phyloP scores from a whole-genome alignment of 2,888 invertebrate species.

The Stictocephala bisonia region DNA sequence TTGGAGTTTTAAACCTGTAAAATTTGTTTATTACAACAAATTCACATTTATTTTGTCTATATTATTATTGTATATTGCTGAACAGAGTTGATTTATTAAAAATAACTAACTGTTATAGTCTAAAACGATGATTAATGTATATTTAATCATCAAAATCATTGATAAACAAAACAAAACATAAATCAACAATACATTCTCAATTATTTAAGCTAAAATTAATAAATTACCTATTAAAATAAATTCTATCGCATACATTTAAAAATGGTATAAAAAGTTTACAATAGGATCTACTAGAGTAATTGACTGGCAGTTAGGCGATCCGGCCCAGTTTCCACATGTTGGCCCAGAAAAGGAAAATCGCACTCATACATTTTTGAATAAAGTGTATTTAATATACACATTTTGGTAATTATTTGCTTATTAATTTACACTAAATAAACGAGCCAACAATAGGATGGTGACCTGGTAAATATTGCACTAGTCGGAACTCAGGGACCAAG shows the following conservation, averaged over 20 bases:
- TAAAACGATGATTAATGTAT: background rate
- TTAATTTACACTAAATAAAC: too few relatives aligned
- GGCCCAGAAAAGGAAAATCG: too few relatives aligned
- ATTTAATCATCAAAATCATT: background rate
- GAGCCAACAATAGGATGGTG: too few relatives aligned
- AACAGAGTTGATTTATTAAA: background rate
- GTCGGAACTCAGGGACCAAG: background rate
- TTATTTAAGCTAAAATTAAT: conserved; percentile 34
- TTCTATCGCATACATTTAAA: conserved; percentile 35
- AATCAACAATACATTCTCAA: background rate
- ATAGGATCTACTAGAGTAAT: conserved; percentile 40
- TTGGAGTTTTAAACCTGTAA: too few relatives aligned
- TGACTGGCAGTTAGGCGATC: conserved; percentile 35
- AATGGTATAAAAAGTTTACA: conserved; percentile 40
- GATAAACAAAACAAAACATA: conserved; percentile 3
- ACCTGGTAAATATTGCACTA: conserved; percentile 29
- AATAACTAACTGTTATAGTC: background rate
- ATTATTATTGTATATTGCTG: background rate
- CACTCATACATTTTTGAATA: too few relatives aligned
- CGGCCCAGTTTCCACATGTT: too few relatives aligned
- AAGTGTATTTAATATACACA: too few relatives aligned
- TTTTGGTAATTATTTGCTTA: too few relatives aligned
- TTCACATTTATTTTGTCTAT: background rate
- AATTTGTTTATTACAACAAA: too few relatives aligned
- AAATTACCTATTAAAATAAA: conserved; percentile 43